Evolutionary conservation across 2,797 vertebrate genomes (phyloP).

Genomic region (Amblyraja radiata): DNA sequence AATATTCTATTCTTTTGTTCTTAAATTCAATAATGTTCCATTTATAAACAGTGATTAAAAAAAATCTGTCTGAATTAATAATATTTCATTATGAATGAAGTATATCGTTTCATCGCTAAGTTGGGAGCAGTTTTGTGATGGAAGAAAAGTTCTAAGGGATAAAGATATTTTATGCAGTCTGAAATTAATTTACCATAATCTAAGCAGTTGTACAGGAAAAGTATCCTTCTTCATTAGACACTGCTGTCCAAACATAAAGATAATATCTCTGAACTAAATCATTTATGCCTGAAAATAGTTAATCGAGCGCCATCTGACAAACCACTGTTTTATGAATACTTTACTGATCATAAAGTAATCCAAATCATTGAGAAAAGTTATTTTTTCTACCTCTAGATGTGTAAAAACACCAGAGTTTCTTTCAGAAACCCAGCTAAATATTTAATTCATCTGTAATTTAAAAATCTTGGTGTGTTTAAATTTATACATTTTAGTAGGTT

Average conservation of each 20-base stretch:
- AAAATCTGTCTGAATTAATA: not conserved
- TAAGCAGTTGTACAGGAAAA: conserved; percentile 44
- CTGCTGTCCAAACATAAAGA: conserved; percentile 51
- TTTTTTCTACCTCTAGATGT: conserved; percentile 47
- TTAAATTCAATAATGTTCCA: not conserved
- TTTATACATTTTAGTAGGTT: conserved; percentile 61
- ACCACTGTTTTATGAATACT: conserved; percentile 60
- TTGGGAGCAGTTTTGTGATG: not conserved
- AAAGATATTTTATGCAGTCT: not conserved
- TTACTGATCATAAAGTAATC: conserved; percentile 51
- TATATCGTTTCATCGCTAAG: not conserved
- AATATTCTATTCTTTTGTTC: not conserved
- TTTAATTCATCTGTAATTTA: conserved; percentile 64
- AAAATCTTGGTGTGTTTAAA: conserved; percentile 69
- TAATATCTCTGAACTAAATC: conserved; percentile 59
- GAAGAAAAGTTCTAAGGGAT: not conserved
- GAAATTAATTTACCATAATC: not conserved
- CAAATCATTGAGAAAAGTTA: conserved; percentile 53
- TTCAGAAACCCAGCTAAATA: conserved; percentile 67
- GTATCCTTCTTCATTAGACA: conserved; percentile 55
- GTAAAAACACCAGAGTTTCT: conserved; percentile 44
- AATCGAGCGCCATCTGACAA: conserved; percentile 69
- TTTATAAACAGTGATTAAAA: not conserved
- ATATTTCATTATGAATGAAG: not conserved
- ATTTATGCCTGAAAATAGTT: conserved; percentile 67